A percentile compares a stretch with the other conserved stretches of the same genome.
Conservation (phyloP, 2,113 vertebrate species). For the Ptilorrhoa leucosticta region DNA sequence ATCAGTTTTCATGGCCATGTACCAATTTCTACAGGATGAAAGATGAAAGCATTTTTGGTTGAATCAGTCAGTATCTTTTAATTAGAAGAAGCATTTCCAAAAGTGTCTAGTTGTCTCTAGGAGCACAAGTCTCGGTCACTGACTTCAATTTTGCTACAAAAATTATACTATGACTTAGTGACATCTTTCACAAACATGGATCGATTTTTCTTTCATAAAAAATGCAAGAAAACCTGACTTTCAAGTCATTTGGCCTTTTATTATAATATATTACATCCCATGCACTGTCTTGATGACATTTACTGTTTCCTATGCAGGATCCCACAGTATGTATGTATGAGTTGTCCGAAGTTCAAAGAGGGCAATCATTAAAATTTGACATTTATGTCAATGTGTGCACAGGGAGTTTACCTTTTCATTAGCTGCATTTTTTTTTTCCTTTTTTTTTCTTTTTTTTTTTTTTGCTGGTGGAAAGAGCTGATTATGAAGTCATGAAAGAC, state of each 20-base stretch:
- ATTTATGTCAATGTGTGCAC: conserved; percentile 56
- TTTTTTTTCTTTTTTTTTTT: background rate
- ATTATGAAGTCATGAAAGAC: conserved; percentile 39
- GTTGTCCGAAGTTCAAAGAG: conserved; percentile 47
- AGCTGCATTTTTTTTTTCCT: background rate
- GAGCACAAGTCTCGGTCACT: conserved; percentile 27
- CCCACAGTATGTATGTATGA: background rate
- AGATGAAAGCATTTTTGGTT: conserved; percentile 54
- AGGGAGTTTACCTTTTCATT: conserved; percentile 63
- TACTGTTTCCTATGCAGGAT: conserved; percentile 44
- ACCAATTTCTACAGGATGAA: conserved; percentile 51
- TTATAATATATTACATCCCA: conserved; percentile 54
- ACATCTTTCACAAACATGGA: conserved; percentile 44
- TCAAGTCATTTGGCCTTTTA: conserved; percentile 63
- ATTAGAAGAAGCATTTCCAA: conserved; percentile 43
- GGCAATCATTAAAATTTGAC: conserved; percentile 64
- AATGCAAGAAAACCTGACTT: conserved; percentile 57
- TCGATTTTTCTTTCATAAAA: conserved; percentile 61
- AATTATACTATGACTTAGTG: conserved; percentile 38
- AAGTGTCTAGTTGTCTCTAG: conserved; percentile 26
- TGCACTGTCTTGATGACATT: conserved; percentile 51
- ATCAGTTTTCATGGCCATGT: conserved; percentile 47
- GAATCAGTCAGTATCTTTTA: conserved; percentile 34
- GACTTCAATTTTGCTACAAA: conserved; percentile 48
- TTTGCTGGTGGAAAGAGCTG: background rate